A percentile compares a stretch with the other conserved stretches of the same genome.
phyloP scores from a whole-genome alignment of 2,113 vertebrate species.

The Nanorana parkeri region DNA sequence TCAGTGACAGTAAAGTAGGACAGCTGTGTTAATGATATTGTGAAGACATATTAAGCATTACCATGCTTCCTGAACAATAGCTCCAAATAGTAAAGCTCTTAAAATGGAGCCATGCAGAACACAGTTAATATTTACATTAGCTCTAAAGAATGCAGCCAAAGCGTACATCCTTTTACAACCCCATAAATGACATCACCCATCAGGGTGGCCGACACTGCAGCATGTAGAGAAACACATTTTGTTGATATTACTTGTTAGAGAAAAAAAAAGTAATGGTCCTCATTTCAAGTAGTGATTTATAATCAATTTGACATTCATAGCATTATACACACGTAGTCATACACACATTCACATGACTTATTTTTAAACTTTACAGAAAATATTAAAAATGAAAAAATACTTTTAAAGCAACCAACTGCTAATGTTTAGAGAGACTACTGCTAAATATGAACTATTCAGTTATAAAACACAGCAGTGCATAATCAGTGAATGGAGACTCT shows the following conservation, averaged over 20 bases:
- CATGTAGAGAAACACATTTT: slow-evolving; percentile 19
- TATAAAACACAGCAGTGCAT: no score
- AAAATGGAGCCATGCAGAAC: neutral
- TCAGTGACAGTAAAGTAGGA: slow-evolving; percentile 7
- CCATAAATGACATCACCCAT: slow-evolving; percentile 52
- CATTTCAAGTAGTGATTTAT: neutral
- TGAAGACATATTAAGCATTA: slow-evolving; percentile 19
- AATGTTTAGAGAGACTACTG: no score
- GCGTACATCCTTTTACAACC: slow-evolving; percentile 38
- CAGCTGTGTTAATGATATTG: slow-evolving; percentile 33
- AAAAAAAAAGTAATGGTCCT: neutral
- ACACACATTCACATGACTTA: no score
- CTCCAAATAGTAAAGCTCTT: neutral
- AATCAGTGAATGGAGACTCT: no score
- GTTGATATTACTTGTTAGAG: neutral
- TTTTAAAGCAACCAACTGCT: no score
- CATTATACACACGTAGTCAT: no score
- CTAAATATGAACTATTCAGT: no score
- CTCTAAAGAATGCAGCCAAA: slow-evolving; percentile 26
- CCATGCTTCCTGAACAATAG: slow-evolving; percentile 36
- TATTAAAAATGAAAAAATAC: no score
- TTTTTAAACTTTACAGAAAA: no score
- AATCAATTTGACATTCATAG: no score
- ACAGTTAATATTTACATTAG: slow-evolving; percentile 36
- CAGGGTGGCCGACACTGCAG: neutral